phyloP scores from a whole-genome alignment of 2,888 invertebrate genomes.

The Argynnis bischoffii region DNA sequence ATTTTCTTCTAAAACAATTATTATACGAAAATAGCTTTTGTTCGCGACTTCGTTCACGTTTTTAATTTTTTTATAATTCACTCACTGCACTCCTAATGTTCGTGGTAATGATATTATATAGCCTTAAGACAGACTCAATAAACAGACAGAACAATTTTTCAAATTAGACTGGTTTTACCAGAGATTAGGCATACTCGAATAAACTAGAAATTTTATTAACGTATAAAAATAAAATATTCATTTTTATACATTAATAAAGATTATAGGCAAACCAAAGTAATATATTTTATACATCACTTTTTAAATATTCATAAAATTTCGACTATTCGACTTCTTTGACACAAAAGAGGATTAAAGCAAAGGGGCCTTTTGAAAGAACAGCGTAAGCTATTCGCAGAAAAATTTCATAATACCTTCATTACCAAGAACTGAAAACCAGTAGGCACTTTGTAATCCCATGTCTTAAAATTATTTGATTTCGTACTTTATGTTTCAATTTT shows the following conservation, averaged over 20 bases:
- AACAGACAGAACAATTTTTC: too few species aligned
- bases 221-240: neutral
- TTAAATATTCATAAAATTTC: conserved; percentile 13
- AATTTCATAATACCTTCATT: conserved; percentile 38
- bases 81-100: too few species aligned
- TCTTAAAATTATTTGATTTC: conserved; percentile 4
- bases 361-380: conserved; percentile 29
- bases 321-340: conserved; percentile 22
- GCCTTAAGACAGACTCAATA: too few species aligned
- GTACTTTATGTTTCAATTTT: neutral
- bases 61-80: too few species aligned
- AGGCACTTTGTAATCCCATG: conserved; percentile 2
- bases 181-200: too few species aligned
- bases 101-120: too few species aligned
- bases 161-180: too few species aligned
- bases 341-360: conserved; percentile 30
- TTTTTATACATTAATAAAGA: neutral
- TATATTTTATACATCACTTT: conserved; percentile 5
- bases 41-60: too few species aligned
- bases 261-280: conserved; percentile 1
- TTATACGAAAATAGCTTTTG: too few species aligned
- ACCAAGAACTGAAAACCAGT: conserved; percentile 22
- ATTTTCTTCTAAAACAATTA: neutral
- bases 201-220: too few species aligned
- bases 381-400: conserved; percentile 32